A percentile compares a stretch with the other conserved stretches of the same genome.
phyloP scores from a whole-genome alignment of 1,140 invertebrate genomes.

The Leptinotarsa defecta region DNA sequence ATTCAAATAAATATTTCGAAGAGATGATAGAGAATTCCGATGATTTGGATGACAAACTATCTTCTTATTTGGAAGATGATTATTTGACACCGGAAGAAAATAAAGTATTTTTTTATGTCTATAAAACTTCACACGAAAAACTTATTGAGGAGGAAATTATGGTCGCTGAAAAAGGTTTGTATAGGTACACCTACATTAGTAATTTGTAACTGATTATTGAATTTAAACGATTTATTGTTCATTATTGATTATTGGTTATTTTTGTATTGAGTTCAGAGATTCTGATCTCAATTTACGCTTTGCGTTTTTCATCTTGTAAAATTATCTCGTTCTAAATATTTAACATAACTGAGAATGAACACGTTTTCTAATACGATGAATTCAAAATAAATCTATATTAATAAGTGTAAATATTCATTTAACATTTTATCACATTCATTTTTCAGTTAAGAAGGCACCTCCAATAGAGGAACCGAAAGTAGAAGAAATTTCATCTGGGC shows the following conservation, averaged over 20 bases:
- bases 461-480: constrained; percentile 24
- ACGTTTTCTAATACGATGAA: too few relatives aligned
- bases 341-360: too few relatives aligned
- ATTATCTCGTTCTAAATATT: too few relatives aligned
- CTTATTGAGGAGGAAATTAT: constrained; percentile 58
- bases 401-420: too few relatives aligned
- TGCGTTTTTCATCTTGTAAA: too few relatives aligned
- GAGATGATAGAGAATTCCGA: constrained; percentile 56
- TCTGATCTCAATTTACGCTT: too few relatives aligned
- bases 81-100: constrained; percentile 46
- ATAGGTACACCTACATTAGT: neutral
- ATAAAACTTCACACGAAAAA: constrained; percentile 57
- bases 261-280: too few relatives aligned
- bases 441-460: constrained; percentile 35
- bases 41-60: constrained; percentile 54
- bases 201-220: neutral
- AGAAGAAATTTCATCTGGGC: constrained; percentile 25
- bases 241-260: neutral
- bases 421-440: neutral
- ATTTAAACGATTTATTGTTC: constrained; percentile 29
- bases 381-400: too few relatives aligned
- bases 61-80: constrained; percentile 55
- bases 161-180: constrained; percentile 39
- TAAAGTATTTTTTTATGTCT: constrained; percentile 55
- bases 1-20: constrained; percentile 54